Conservation (phyloP, 2,888 invertebrate genomes). For the Syritta pipiens region DNA sequence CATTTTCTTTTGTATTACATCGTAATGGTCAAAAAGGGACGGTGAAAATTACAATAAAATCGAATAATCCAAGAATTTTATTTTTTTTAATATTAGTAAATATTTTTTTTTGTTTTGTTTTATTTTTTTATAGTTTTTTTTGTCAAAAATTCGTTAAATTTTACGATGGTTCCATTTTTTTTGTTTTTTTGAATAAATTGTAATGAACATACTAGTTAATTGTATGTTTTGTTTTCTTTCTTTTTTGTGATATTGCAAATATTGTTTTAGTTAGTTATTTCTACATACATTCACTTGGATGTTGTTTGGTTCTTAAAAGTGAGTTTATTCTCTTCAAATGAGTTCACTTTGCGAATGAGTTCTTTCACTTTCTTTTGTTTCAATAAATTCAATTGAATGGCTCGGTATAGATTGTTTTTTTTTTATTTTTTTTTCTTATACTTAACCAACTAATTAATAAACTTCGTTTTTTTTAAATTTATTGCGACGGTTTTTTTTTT, state of each 20-base stretch:
- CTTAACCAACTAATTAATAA: slow-evolving; percentile 68
- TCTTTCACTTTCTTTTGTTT: slow-evolving; percentile 70
- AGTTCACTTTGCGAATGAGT: slow-evolving; percentile 68
- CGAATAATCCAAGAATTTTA: slow-evolving; percentile 71
- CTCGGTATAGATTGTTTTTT: slow-evolving; percentile 77
- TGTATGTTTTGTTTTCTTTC: slow-evolving; percentile 11
- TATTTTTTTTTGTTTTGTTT: slow-evolving; percentile 60
- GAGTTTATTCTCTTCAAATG: slow-evolving; percentile 35
- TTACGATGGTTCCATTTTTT: slow-evolving; percentile 62
- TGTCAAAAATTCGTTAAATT: slow-evolving; percentile 64
- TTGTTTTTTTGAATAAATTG: slow-evolving; percentile 6
- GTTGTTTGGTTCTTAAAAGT: slow-evolving; percentile 23
- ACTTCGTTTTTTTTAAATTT: slow-evolving; percentile 51
- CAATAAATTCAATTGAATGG: slow-evolving; percentile 79
- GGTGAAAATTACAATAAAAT: slow-evolving; percentile 79
- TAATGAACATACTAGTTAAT: slow-evolving; percentile 2
- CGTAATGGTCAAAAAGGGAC: slow-evolving; percentile 76
- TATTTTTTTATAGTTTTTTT: slow-evolving; percentile 54
- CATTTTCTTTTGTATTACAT: slow-evolving; percentile 66
- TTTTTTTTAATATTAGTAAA: slow-evolving; percentile 53
- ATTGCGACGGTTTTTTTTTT: slow-evolving; percentile 69
- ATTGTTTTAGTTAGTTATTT: slow-evolving; percentile 40
- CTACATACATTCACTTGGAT: slow-evolving; percentile 53
- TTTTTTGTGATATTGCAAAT: slow-evolving; percentile 28
- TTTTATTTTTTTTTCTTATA: slow-evolving; percentile 71